Conservation (phyloP, 2,888 invertebrate genomes). For the Eretmocerus hayati region DNA sequence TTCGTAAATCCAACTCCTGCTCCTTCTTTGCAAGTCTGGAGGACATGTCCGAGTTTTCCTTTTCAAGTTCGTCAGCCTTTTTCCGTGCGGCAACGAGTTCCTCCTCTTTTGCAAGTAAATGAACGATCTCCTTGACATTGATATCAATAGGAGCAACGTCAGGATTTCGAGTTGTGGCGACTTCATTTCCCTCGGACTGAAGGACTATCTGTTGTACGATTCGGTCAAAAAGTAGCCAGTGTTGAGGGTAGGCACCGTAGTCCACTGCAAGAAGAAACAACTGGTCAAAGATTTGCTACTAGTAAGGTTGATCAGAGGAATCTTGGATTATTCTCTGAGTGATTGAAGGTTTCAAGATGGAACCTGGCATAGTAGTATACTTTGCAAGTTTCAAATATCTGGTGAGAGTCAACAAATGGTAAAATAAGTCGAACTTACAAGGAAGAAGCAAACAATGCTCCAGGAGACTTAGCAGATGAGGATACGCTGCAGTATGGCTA, state of each 20-base stretch:
- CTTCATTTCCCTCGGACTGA: slow-evolving; percentile 59
- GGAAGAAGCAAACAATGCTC: slow-evolving; percentile 83
- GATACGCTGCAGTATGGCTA: slow-evolving; percentile 87
- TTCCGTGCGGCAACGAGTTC: slow-evolving; percentile 80
- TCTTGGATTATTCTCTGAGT: too few relatives aligned
- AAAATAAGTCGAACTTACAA: too few relatives aligned
- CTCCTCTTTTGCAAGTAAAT: slow-evolving; percentile 86
- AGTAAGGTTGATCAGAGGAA: too few relatives aligned
- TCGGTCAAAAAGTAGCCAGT: slow-evolving; percentile 91
- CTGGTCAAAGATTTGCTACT: too few relatives aligned
- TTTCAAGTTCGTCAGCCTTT: slow-evolving; percentile 81
- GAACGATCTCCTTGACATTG: slow-evolving; percentile 85
- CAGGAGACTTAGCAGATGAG: slow-evolving; percentile 83
- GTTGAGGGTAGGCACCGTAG: slow-evolving; percentile 79
- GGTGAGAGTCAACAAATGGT: too few relatives aligned
- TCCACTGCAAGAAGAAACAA: slow-evolving; percentile 68
- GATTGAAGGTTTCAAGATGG: too few relatives aligned
- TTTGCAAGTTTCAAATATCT: too few relatives aligned
- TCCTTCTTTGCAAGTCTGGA: slow-evolving; percentile 85
- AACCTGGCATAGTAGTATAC: too few relatives aligned
- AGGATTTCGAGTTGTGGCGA: slow-evolving; percentile 58
- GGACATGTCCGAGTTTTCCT: slow-evolving; percentile 81
- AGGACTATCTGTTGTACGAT: slow-evolving; percentile 89
- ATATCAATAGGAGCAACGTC: slow-evolving; percentile 82
- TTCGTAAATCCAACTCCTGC: slow-evolving; percentile 81